Evolutionary conservation across 1,140 invertebrate species (phyloP).

Genomic region (Leptestheria dahalacensis): DNA sequence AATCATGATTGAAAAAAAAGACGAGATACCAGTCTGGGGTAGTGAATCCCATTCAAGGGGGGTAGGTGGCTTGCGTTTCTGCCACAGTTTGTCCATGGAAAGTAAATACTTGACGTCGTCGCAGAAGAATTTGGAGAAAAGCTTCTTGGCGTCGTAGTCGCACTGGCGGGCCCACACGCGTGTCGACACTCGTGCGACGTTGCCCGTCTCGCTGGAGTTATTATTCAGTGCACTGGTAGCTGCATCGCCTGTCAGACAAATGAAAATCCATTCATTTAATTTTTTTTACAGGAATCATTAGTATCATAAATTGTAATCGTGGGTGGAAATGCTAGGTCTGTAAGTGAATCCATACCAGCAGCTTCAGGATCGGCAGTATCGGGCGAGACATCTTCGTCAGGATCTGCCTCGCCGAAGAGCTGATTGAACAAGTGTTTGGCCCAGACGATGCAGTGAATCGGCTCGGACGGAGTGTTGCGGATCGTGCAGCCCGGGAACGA

Average conservation of each 20-base stretch:
- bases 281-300: no score
- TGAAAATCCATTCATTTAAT: not conserved
- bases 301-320: no score
- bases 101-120: slow-evolving; percentile 93
- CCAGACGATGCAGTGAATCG: slow-evolving; percentile 99
- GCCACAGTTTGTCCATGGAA: slow-evolving; percentile 89
- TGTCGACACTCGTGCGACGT: slow-evolving; percentile 69
- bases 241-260: slow-evolving; percentile 31
- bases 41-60: slow-evolving; percentile 58
- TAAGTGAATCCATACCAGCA: slow-evolving; percentile 32
- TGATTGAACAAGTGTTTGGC: slow-evolving; percentile 98
- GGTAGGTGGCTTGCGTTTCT: slow-evolving; percentile 61
- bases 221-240: slow-evolving; percentile 33
- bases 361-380: slow-evolving; percentile 87
- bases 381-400: slow-evolving; percentile 95
- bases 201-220: slow-evolving; percentile 41
- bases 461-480: slow-evolving; percentile 96
- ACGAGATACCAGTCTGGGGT: slow-evolving; percentile 33
- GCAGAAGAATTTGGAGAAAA: slow-evolving; percentile 79
- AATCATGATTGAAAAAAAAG: no score
- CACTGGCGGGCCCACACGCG: slow-evolving; percentile 69
- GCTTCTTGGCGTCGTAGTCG: slow-evolving; percentile 65
- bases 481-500: slow-evolving; percentile 97
- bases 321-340: no score
- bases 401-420: slow-evolving; percentile 89